phyloP scores from a whole-genome alignment of 2,888 invertebrate genomes.

The Tenthredo mesomela region DNA sequence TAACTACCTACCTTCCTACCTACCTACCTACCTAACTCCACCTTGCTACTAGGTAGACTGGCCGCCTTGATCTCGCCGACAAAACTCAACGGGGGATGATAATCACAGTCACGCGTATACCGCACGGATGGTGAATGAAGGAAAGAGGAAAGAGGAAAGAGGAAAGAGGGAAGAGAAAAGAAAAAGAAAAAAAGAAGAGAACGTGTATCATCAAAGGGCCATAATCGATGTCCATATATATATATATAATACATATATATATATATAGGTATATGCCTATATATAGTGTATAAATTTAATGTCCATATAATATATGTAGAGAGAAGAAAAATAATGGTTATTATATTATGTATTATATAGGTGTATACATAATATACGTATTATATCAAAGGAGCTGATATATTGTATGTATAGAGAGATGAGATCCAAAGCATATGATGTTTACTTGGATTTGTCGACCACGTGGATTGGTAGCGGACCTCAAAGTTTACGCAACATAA shows the following conservation, averaged over 20 bases:
- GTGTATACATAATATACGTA: background rate
- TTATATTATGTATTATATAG: background rate
- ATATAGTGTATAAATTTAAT: no score
- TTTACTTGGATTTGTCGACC: constrained; percentile 19
- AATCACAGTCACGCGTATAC: constrained; percentile 46
- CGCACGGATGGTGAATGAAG: constrained; percentile 10
- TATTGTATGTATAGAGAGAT: background rate
- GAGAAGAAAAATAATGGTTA: background rate
- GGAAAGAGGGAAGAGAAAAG: background rate
- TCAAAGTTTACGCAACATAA: constrained; percentile 49
- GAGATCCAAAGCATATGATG: background rate
- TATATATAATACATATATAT: background rate
- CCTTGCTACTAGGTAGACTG: background rate
- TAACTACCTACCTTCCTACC: constrained; percentile 23
- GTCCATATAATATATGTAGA: background rate
- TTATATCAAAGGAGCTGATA: background rate
- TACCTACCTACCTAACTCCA: background rate
- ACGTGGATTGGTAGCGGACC: background rate
- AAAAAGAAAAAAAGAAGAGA: background rate
- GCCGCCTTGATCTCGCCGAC: constrained; percentile 47
- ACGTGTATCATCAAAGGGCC: background rate
- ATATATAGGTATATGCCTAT: no score
- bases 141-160: background rate
- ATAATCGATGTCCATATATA: background rate
- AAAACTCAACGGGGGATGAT: constrained; percentile 45